These are phyloP conservation scores for Megathymus violae DNA, from an alignment of 1,140 invertebrate genomes.

Conservation along the genomic window DNA sequence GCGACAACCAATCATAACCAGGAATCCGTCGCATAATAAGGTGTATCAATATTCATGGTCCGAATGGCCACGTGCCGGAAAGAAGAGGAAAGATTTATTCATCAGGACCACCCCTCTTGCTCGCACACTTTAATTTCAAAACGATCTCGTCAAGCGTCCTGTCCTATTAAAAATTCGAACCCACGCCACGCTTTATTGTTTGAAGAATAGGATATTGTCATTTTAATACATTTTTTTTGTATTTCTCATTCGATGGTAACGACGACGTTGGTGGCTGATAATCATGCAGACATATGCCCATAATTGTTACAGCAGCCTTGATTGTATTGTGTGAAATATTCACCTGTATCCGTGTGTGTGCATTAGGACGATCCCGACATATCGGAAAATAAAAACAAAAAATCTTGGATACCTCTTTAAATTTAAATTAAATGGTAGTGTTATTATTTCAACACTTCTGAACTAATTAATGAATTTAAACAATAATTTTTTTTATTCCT, in stretches of 20 bases:
- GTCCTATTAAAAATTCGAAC: constrained; percentile 63
- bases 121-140: constrained; percentile 60
- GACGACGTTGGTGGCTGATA: constrained; percentile 44
- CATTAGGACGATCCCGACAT: no score
- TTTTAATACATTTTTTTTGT: constrained; percentile 55
- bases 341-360: constrained; percentile 17
- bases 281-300: constrained; percentile 28
- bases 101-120: constrained; percentile 41
- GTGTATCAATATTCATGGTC: constrained; percentile 63
- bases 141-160: constrained; percentile 57
- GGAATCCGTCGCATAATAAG: constrained; percentile 48
- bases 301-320: constrained; percentile 22
- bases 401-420: no score
- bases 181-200: constrained; percentile 58
- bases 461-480: no score
- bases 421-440: no score
- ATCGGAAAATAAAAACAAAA: no score
- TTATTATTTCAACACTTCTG: no score
- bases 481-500: no score
- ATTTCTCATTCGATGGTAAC: constrained; percentile 39
- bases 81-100: constrained; percentile 45
- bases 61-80: constrained; percentile 59
- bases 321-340: constrained; percentile 33
- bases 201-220: constrained; percentile 59
- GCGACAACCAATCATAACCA: constrained; percentile 41